These are phyloP conservation scores for Serinus canaria DNA, from an alignment of 2,113 vertebrate species.

Conservation along the genomic window DNA sequence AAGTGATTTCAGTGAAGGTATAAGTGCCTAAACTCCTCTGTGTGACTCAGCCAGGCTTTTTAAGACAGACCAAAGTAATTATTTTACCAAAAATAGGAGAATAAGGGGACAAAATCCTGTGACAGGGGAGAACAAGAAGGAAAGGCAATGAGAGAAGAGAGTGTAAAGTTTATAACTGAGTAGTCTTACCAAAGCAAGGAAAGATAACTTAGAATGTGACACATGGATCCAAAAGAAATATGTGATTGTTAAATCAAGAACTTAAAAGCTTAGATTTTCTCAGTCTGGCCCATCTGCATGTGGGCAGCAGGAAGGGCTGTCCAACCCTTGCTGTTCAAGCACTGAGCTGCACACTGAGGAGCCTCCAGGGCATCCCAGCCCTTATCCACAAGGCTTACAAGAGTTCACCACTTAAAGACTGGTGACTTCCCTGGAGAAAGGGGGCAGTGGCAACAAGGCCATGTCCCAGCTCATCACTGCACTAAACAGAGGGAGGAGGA, in stretches of 20 bases:
- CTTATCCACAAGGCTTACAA: not conserved
- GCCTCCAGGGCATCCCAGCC: not conserved
- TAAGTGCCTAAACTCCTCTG: not conserved
- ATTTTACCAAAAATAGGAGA: not conserved
- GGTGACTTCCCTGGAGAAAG: not conserved
- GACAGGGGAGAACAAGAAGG: not conserved
- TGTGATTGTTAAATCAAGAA: not conserved
- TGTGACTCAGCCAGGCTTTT: not conserved
- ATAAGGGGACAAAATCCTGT: not conserved
- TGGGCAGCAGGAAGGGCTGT: not conserved
- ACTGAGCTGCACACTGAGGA: not conserved
- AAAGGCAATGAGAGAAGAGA: not conserved
- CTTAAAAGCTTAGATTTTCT: not conserved
- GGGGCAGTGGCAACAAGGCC: not conserved
- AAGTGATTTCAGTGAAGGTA: not conserved
- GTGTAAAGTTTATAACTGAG: not conserved
- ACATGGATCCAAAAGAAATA: not conserved
- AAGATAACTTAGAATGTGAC: not conserved
- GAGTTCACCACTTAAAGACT: fast-evolving
- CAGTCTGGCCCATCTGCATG: not conserved
- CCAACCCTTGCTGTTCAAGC: not conserved
- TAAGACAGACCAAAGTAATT: not conserved
- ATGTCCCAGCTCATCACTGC: not conserved
- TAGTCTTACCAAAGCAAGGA: not conserved
- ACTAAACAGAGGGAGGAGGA: not conserved